phyloP scores from a whole-genome alignment of 1,140 invertebrate species.

The Drosophila neocordata region DNA sequence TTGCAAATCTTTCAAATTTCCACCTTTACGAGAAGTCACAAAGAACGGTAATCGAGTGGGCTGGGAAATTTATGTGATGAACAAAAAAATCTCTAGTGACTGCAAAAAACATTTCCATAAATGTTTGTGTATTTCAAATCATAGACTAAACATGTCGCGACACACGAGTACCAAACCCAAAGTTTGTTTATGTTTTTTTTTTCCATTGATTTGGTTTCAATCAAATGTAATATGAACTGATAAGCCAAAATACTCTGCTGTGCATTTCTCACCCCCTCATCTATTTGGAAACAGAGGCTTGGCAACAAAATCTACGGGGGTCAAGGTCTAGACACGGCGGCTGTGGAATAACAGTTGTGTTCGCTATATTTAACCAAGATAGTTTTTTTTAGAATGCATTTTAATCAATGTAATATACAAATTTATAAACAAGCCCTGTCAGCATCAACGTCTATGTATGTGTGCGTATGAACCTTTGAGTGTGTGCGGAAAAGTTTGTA shows the following conservation, averaged over 20 bases:
- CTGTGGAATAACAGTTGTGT: background rate
- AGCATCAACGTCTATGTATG: background rate
- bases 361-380: conserved; percentile 3
- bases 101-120: background rate
- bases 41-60: conserved; percentile 11
- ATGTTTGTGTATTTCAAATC: background rate
- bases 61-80: background rate
- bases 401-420: background rate
- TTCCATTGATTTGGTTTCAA: conserved; percentile 48
- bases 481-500: background rate
- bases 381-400: background rate
- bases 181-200: conserved; percentile 46
- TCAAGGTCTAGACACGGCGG: no score
- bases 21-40: conserved; percentile 27
- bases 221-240: conserved; percentile 47
- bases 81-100: background rate
- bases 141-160: conserved; percentile 8
- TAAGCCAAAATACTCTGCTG: conserved; percentile 23
- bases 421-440: background rate
- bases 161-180: conserved; percentile 15
- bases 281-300: background rate
- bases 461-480: background rate
- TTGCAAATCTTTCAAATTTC: conserved; percentile 25
- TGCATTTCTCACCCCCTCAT: conserved; percentile 2
- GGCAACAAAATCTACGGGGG: conserved; percentile 25